A percentile compares a stretch with the other conserved stretches of the same genome.
Conservation (phyloP, 2,797 vertebrate genomes). For the Pteropus rufus region DNA sequence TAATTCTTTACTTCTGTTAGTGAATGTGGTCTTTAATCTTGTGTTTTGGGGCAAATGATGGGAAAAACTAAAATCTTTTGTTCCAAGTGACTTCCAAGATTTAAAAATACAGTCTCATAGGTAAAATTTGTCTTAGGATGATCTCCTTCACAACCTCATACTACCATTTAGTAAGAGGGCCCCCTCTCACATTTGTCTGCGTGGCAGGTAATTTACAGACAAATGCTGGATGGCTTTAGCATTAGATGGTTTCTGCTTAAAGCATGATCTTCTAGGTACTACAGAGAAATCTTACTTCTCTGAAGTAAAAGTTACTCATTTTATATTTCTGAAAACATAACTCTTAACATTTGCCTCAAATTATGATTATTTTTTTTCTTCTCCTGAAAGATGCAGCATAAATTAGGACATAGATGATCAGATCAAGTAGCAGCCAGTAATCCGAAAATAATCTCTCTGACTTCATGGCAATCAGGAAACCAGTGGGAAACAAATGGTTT, state of each 20-base stretch:
- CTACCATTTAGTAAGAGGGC: background rate
- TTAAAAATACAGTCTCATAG: background rate
- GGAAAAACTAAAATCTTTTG: background rate
- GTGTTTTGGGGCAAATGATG: background rate
- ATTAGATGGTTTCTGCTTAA: background rate
- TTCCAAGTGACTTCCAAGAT: background rate
- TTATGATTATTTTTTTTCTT: background rate
- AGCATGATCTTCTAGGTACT: constrained; percentile 18
- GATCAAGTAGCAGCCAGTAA: constrained; percentile 50
- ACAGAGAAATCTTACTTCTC: background rate
- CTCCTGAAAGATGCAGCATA: constrained; percentile 28
- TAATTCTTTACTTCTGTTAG: background rate
- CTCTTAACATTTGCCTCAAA: background rate
- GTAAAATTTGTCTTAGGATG: background rate
- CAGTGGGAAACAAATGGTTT: constrained; percentile 66
- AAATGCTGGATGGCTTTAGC: background rate
- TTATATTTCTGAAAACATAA: constrained; percentile 30
- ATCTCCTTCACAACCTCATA: background rate
- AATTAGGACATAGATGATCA: constrained; percentile 39
- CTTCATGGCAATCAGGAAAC: constrained; percentile 69
- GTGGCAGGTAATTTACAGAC: background rate
- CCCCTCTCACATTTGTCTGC: background rate
- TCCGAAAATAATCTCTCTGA: constrained; percentile 66
- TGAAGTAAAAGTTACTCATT: constrained; percentile 14
- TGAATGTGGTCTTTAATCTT: background rate